phyloP scores from a whole-genome alignment of 2,888 invertebrate genomes.

The Dynastes tityus region DNA sequence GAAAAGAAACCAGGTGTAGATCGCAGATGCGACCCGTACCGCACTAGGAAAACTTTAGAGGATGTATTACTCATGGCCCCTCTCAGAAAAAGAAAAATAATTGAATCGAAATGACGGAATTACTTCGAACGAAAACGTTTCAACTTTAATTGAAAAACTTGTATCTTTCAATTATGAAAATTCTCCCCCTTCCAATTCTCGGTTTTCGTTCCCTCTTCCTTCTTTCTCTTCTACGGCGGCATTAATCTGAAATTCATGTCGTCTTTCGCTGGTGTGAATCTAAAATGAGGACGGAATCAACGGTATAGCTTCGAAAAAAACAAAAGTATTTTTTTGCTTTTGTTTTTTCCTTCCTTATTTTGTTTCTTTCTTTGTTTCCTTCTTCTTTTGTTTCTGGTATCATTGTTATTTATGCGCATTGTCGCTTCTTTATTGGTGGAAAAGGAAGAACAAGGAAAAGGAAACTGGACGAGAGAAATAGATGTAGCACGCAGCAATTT shows the following conservation, averaged over 20 bases:
- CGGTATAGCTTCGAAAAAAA: not conserved
- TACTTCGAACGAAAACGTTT: conserved; percentile 22
- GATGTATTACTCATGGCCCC: not conserved
- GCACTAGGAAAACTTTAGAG: not conserved
- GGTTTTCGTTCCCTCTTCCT: not conserved
- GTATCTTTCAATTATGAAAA: conserved; percentile 31
- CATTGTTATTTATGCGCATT: conserved; percentile 27
- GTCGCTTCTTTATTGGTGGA: conserved; percentile 20
- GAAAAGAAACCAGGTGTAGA: not conserved
- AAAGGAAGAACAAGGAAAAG: not conserved
- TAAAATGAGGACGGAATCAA: conserved; percentile 6
- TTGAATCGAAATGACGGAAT: conserved; percentile 26
- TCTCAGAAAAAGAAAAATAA: not conserved
- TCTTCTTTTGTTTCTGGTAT: conserved; percentile 5
- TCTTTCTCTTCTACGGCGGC: not conserved
- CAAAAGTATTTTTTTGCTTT: conserved; percentile 10
- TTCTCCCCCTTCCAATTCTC: not conserved
- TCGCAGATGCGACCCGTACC: not conserved
- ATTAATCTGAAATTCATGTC: conserved; percentile 29
- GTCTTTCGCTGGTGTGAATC: not conserved
- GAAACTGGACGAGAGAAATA: no score
- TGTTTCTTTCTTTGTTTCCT: conserved; percentile 2
- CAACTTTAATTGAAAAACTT: conserved; percentile 43
- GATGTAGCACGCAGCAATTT: not conserved
- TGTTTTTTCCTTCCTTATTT: not conserved